A percentile compares a stretch with the other conserved stretches of the same genome.
phyloP scores from a whole-genome alignment of 2,888 invertebrate genomes.

The Papilio demoleus region DNA sequence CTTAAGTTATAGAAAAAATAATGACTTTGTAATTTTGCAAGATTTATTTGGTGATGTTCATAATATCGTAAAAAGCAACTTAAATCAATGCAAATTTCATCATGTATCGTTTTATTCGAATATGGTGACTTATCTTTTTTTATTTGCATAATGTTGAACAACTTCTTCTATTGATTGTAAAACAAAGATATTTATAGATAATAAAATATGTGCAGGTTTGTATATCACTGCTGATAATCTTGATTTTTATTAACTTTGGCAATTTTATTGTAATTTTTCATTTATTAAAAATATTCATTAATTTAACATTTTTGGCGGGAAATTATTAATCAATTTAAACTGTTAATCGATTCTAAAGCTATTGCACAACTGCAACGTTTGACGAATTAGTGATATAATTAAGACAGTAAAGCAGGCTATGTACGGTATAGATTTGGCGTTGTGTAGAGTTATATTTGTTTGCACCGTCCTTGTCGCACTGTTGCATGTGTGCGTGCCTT shows the following conservation, averaged over 20 bases:
- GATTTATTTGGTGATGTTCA: too few relatives aligned
- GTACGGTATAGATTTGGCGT: not conserved
- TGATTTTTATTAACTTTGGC: not conserved
- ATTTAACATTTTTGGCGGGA: not conserved
- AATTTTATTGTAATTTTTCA: not conserved
- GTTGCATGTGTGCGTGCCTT: slow-evolving; percentile 44
- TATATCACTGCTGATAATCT: slow-evolving; percentile 22
- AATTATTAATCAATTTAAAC: too few relatives aligned
- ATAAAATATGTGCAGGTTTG: slow-evolving; percentile 14
- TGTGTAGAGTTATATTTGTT: not conserved
- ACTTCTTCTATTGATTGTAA: slow-evolving; percentile 7
- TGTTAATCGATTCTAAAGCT: too few relatives aligned
- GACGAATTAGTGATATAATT: not conserved
- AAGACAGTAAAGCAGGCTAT: slow-evolving; percentile 1
- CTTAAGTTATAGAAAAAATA: slow-evolving; percentile 6
- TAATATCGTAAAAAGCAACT: too few relatives aligned
- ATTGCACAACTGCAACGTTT: not conserved
- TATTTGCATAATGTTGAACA: slow-evolving; percentile 10
- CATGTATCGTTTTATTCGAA: not conserved
- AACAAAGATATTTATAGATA: slow-evolving; percentile 12
- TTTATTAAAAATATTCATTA: too few relatives aligned
- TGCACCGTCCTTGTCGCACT: slow-evolving; percentile 46
- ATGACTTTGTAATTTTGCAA: slow-evolving; percentile 1
- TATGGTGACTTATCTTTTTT: not conserved
- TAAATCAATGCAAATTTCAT: not conserved